phyloP scores from a whole-genome alignment of 2,888 invertebrate species.

The Cerastis leucographa region DNA sequence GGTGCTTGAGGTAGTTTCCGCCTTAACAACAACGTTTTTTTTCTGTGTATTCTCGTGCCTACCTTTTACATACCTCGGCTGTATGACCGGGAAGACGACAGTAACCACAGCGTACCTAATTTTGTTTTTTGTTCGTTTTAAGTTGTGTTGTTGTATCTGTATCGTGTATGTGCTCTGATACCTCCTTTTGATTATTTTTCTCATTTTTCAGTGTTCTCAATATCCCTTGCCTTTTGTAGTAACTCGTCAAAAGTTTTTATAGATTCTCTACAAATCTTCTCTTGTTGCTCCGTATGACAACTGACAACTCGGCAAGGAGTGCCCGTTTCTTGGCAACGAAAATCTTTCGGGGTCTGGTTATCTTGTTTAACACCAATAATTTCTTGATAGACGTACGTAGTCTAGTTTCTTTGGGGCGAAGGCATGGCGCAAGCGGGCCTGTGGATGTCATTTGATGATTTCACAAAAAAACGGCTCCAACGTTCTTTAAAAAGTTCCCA shows the following conservation, averaged over 20 bases:
- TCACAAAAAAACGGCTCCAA: too few species aligned
- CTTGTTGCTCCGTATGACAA: constrained; percentile 21
- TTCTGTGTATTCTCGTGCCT: too few species aligned
- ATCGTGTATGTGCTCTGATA: not conserved
- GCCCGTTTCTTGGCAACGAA: constrained; percentile 31
- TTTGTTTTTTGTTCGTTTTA: constrained; percentile 24
- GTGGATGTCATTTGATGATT: too few species aligned
- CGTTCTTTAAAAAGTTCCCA: too few species aligned
- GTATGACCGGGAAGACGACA: too few species aligned
- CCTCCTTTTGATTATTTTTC: not conserved
- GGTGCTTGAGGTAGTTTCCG: not conserved
- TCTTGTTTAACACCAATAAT: constrained; percentile 31
- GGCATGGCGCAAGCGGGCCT: too few species aligned
- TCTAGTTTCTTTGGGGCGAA: too few species aligned
- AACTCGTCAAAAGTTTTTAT: constrained; percentile 30
- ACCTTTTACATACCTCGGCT: too few species aligned
- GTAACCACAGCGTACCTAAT: too few species aligned
- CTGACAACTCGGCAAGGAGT: constrained; percentile 23
- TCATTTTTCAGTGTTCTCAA: too few species aligned
- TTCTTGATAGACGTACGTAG: too few species aligned
- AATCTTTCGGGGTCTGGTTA: constrained; percentile 21
- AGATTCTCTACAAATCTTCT: constrained; percentile 2
- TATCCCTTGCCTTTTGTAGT: constrained; percentile 9
- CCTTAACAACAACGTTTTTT: too few species aligned
- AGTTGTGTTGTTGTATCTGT: constrained; percentile 10